phyloP scores from a whole-genome alignment of 1,140 invertebrate species.

The Thalassaphorura encarpata region DNA sequence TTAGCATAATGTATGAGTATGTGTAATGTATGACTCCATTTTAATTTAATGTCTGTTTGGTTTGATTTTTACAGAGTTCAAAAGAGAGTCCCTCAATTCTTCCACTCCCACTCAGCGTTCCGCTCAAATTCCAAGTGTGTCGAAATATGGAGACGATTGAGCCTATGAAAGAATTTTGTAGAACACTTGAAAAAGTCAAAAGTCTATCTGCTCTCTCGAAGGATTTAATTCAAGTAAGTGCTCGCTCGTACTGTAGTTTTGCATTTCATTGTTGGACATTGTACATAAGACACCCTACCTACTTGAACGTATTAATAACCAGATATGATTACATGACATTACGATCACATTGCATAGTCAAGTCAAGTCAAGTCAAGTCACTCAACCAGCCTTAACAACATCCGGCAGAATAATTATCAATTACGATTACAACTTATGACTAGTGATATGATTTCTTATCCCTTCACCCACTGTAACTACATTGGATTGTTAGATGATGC shows the following conservation, averaged over 20 bases:
- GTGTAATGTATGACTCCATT: background rate
- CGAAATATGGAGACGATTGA: slow-evolving; percentile 71
- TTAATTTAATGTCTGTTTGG: background rate
- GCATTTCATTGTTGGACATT: no score
- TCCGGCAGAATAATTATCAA: background rate
- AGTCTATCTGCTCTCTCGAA: slow-evolving; percentile 68
- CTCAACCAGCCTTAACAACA: background rate
- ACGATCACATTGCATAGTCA: background rate
- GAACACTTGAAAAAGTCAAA: slow-evolving; percentile 66
- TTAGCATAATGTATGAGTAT: background rate
- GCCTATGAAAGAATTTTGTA: slow-evolving; percentile 64
- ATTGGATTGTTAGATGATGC: no score
- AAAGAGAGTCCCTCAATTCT: slow-evolving; percentile 60
- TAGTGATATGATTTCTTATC: no score
- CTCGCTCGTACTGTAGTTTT: background rate
- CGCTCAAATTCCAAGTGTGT: slow-evolving; percentile 65
- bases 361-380: background rate
- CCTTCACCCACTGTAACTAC: no score
- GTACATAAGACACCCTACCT: no score
- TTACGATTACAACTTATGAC: background rate
- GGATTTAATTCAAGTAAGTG: slow-evolving; percentile 55
- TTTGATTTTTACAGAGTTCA: slow-evolving; percentile 21
- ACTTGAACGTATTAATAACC: no score
- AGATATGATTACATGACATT: background rate
- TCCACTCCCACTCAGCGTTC: slow-evolving; percentile 70